Base-by-base conservation (phyloP, 2,113 vertebrate species). In the Scomber scombrus region DNA sequence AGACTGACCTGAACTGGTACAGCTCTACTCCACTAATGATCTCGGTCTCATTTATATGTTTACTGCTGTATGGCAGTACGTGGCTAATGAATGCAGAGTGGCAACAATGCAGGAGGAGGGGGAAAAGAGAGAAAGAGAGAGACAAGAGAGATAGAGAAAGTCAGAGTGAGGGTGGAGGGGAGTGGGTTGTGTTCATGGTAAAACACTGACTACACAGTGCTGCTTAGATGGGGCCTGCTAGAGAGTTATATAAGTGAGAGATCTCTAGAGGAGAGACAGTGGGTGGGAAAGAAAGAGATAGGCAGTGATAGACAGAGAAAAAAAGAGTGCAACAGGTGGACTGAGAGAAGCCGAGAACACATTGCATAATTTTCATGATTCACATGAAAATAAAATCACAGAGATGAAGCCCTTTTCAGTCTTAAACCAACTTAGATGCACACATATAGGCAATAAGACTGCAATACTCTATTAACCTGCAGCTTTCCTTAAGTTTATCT, bases 21-120 rank as follows among this genome's bases (percentile, higher is more conserved):
- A 75, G 74, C 76, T 71, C 73, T 40, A 64, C 78, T 81, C 46
- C 49, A 66, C 84, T 76, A 88, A 90, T 86, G 81, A 82, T 82
- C 84, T 80, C 79, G 7, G 61, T 80, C 83, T 90, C 89, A 91
- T 89, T 90, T 88, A 81, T 71, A 74, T 86, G 89, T 90, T 93
- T 92, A 82, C 80, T 63, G 85, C 79, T 73, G 60, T 82, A 78
- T 55, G 80, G 80, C 79, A 54, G 83, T 78, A 89, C 73, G 77
- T 92, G 90, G 60, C 82, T 92, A 92, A 94, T 90, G 88, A 92
- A 91, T 91, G 89, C 91, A 92, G 85, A 74, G 71, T 76, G 70
- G 84, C 78, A 87, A 90, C 85, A 87, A 88, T 75, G 72, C 76
- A 55, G 26, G 31, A 78, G 76, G 83, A 58, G 80, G 82, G 51